Evolutionary conservation across 2,797 vertebrate species (phyloP).

Genomic region (Gadopsis bispinosus): DNA sequence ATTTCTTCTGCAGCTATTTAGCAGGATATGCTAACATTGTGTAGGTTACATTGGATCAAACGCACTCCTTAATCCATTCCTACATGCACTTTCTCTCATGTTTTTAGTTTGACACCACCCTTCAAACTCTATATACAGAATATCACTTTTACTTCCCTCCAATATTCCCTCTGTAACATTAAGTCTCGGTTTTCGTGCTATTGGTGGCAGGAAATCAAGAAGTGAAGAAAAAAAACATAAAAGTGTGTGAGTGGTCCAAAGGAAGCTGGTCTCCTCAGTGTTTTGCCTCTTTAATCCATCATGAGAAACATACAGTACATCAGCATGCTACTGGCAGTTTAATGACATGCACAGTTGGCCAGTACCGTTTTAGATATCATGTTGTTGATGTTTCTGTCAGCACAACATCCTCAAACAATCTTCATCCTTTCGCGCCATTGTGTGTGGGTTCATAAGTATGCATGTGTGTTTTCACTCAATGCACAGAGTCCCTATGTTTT

Average conservation of each 20-base stretch:
- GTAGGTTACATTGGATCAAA: neutral
- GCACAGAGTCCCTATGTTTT: conserved; percentile 13
- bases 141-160: neutral
- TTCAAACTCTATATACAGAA: neutral
- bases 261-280: neutral
- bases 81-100: neutral
- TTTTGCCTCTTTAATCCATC: conserved; percentile 23
- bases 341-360: conserved; percentile 10
- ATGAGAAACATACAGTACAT: conserved; percentile 18
- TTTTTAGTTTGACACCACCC: neutral
- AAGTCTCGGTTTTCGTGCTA: neutral
- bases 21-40: neutral
- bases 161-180: neutral
- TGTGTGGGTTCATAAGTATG: neutral
- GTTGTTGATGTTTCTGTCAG: conserved; percentile 35
- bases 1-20: neutral
- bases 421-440: neutral
- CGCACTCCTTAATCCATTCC: neutral
- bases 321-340: conserved; percentile 1
- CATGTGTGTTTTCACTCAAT: conserved; percentile 16
- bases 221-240: conserved; percentile 5
- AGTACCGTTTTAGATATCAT: conserved; percentile 27
- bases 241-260: neutral
- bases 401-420: conserved; percentile 15
- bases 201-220: neutral